Base-by-base conservation (phyloP, 1,140 invertebrate species). In the Liolophura sinensis region DNA sequence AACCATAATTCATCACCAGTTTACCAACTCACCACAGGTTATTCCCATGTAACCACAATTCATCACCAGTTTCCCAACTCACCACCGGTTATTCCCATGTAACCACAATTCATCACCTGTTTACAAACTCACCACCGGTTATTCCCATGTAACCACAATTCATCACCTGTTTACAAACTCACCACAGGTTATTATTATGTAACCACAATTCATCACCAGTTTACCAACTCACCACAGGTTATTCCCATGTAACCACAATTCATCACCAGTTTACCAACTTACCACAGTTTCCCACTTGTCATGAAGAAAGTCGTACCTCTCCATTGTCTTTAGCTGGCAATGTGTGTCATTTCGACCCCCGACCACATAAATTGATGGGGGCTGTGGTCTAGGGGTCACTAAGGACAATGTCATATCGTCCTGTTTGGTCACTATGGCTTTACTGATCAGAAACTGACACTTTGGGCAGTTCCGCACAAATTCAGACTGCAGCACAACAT, bases 281-380 rank as follows among this genome's bases (percentile, higher is more conserved):
- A 83, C 81, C 75, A 80, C 78, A 7, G 72, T 63, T 22, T 74
- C 73, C 81, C 81, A 83, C 62, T 78, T 73, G 62, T 82, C 78
- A 20, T 71, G 62, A 6, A 81, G 68, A 52, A 82, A 78, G 56
- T 83, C 81, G 68, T 80, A 83, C 68, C 75, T 71, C 64, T 83
- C 81, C 66, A 78, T 78, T 66, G 77, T 81, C 47, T 72, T 77
- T 12, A 83, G 67, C 71, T 83, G 81, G 60, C 79, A 81, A 48
- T 81, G 77, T 6, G 73, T 73, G 60, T 77, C 78, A 65, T 82
- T 83, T n/a, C 81, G 58, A 0, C 81, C 81, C n/a, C 81, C 81
- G 15, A 83, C 71, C 9, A 82, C 81, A 70, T 80, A 83, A 24
- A 83, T 78, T 67, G 79, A 90, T 77, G 94, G 79, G 1, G 81